These are phyloP conservation scores for Bembecia ichneumoniformis DNA, from an alignment of 2,888 invertebrate genomes.

Conservation along the genomic window DNA sequence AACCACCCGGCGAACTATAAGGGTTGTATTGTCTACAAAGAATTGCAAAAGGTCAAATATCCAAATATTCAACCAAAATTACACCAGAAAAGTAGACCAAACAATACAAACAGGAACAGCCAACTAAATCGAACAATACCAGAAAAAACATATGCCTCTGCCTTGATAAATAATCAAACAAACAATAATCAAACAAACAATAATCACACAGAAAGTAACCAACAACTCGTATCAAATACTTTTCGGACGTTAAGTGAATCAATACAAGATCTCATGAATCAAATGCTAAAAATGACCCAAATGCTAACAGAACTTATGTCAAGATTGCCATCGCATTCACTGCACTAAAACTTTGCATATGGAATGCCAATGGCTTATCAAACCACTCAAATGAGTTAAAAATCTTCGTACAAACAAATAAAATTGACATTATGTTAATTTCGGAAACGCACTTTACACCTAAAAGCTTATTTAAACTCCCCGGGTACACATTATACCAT, in stretches of 20 bases:
- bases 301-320: conserved; percentile 8
- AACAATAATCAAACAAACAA: not conserved
- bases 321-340: conserved; percentile 2
- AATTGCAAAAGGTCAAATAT: conserved; percentile 10
- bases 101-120: no score
- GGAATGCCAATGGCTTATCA: conserved; percentile 11
- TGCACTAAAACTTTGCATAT: conserved; percentile 3
- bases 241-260: no score
- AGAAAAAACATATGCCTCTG: not conserved
- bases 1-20: conserved; percentile 18
- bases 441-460: conserved; percentile 15
- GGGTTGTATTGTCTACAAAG: conserved; percentile 12
- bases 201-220: conserved; percentile 2
- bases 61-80: not conserved
- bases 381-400: conserved; percentile 9
- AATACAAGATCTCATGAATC: conserved; percentile 7
- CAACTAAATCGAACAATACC: no score
- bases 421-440: conserved; percentile 9
- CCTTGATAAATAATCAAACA: not conserved
- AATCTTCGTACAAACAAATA: conserved; percentile 6
- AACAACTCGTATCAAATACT: conserved; percentile 1
- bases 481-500: conserved; percentile 22
- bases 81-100: not conserved
- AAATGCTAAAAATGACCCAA: conserved; percentile 8
- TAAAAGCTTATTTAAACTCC: conserved; percentile 9